A percentile compares a stretch with the other conserved stretches of the same genome.
These are phyloP conservation scores for Ophion ventricosus DNA, from an alignment of 2,888 invertebrate species.

Conservation along the genomic window DNA sequence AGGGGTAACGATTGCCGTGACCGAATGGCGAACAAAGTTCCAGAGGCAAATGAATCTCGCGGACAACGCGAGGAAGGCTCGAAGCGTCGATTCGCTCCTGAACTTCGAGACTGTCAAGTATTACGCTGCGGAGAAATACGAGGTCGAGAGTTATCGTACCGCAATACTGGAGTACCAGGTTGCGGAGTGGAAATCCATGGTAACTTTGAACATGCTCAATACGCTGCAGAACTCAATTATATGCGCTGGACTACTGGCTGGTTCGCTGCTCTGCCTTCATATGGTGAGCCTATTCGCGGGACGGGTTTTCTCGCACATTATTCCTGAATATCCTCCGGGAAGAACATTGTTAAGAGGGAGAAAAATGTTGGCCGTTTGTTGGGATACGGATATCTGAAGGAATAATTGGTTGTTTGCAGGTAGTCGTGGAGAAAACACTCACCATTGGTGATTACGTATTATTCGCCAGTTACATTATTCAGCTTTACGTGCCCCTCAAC, in stretches of 20 bases:
- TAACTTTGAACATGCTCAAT: slow-evolving; percentile 95
- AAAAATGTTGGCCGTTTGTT: not conserved
- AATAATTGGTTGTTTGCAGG: slow-evolving; percentile 64
- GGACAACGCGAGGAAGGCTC: slow-evolving; percentile 95
- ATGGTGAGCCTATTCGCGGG: slow-evolving; percentile 85
- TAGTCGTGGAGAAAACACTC: slow-evolving; percentile 87
- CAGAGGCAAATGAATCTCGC: slow-evolving; percentile 96
- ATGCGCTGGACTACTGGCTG: slow-evolving; percentile 92
- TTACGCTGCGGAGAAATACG: slow-evolving; percentile 97
- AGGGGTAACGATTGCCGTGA: slow-evolving; percentile 95
- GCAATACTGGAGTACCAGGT: slow-evolving; percentile 94
- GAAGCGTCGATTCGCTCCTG: slow-evolving; percentile 97
- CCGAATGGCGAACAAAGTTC: slow-evolving; percentile 99
- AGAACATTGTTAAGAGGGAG: not conserved
- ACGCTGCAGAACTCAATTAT: slow-evolving; percentile 96
- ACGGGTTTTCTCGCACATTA: not conserved
- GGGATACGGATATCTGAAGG: not conserved
- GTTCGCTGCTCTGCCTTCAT: slow-evolving; percentile 94
- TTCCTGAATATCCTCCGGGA: not conserved
- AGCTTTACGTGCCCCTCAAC: slow-evolving; percentile 97
- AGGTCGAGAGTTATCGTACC: slow-evolving; percentile 92
- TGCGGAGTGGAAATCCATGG: slow-evolving; percentile 94
- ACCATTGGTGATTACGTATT: slow-evolving; percentile 98
- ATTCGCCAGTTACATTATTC: slow-evolving; percentile 97
- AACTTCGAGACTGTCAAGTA: slow-evolving; percentile 99